Evolutionary conservation across 2,113 vertebrate species (phyloP), one percentile per base, ranked within the genome.

Genomic region (Cavia aperea): DNA sequence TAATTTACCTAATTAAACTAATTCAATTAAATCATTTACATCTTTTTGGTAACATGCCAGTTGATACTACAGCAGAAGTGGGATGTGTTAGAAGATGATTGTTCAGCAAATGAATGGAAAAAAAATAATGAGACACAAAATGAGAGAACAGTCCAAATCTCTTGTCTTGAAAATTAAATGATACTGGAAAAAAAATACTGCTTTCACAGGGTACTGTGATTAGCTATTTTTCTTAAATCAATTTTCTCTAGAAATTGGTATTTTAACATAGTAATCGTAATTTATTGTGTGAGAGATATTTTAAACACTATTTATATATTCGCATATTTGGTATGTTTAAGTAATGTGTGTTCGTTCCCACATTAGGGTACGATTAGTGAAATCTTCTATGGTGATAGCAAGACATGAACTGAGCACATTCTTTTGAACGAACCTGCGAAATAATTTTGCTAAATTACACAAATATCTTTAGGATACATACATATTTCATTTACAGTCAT

Each of bases 1-100:
- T 95, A 96, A 96, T 95, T 96, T 95, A 96, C 89, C 94, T 96
- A 96, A 97, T 93, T 94, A 96, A 97, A 96, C 92, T 95, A 97
- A 97, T 96, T 96, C 95, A 96, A 94, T 97, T 97, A 97, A 96
- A 91, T 91, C 92, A 92, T 62, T 90, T 95, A 94, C 96, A 96
- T 93, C 85, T 96, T 96, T 90, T 91, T 96, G 90, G 94, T 92
- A 4, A 43, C 87, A 91, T 10, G 92, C 86, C 96, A 92, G 87
- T 96, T 96, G 95, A 95, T 95, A 96, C 60, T 70, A 81, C 77
- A 0, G 70, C 65, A 88, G 68, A 94, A 95, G 5, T 78, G 92
- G 94, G 93, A 94, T 96, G 93, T 94, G 95, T 96, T 75, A 93
- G 94, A 92, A 95, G 95, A 95, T 94, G 92, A 96, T 92, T 95